Percentiles rank a stretch among this genome's conserved stretches.
Evolutionary conservation across 2,888 invertebrate species (phyloP).

Genomic region (Dioctria rufipes): DNA sequence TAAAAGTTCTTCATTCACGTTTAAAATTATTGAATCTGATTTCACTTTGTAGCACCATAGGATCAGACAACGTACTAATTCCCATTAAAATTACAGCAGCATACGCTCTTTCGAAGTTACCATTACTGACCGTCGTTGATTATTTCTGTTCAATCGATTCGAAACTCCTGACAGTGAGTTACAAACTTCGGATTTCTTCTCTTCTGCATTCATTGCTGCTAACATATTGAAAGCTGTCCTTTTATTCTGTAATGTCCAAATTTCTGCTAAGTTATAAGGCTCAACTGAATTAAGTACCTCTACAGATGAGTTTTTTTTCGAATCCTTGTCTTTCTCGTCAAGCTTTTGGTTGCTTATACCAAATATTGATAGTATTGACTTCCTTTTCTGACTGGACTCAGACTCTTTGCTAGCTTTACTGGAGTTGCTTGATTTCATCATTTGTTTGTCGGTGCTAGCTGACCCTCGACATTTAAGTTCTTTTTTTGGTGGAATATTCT

Average conservation of each 20-base stretch:
- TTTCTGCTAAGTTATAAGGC: slow-evolving; percentile 62
- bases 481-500: slow-evolving; percentile 60
- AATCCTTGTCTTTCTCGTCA: not conserved
- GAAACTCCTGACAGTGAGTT: not conserved
- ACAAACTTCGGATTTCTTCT: slow-evolving; percentile 9
- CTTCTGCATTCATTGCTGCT: slow-evolving; percentile 69
- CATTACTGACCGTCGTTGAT: slow-evolving; percentile 5
- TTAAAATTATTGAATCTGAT: no score
- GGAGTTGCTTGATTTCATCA: slow-evolving; percentile 65
- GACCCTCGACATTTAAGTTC: not conserved
- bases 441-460: not conserved
- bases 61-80: not conserved
- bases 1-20: no score
- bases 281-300: slow-evolving; percentile 58
- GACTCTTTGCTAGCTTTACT: slow-evolving; percentile 66
- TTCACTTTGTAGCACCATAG: slow-evolving; percentile 2
- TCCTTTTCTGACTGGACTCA: slow-evolving; percentile 64
- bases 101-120: slow-evolving; percentile 12
- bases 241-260: slow-evolving; percentile 69
- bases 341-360: slow-evolving; percentile 61
- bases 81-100: slow-evolving; percentile 4
- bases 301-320: not conserved
- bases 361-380: slow-evolving; percentile 67
- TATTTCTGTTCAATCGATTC: not conserved
- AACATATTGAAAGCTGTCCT: slow-evolving; percentile 69